Evolutionary conservation across 2,113 vertebrate species (phyloP).

Genomic region (Brachyhypopomus occidentalis): DNA sequence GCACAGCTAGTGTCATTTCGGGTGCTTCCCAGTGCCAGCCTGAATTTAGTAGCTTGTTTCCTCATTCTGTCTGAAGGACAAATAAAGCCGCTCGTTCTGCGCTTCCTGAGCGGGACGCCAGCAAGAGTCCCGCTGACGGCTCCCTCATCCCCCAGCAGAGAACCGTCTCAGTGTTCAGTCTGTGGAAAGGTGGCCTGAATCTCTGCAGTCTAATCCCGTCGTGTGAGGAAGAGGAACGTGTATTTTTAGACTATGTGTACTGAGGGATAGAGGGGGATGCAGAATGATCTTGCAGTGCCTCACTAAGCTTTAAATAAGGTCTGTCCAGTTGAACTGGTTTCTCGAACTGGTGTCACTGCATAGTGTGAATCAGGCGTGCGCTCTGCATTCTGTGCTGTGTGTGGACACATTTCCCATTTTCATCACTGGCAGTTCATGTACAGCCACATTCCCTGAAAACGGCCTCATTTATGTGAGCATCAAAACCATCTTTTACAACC

Average conservation of each 20-base stretch:
- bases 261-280: background rate
- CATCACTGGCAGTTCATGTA: conserved; percentile 24
- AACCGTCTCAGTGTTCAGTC: background rate
- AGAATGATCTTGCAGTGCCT: background rate
- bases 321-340: background rate
- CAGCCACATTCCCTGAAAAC: conserved; percentile 22
- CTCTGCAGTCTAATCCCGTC: background rate
- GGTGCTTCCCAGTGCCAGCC: conserved; percentile 4
- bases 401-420: conserved; percentile 3
- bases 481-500: conserved; percentile 39
- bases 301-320: background rate
- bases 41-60: conserved; percentile 49
- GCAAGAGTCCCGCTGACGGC: background rate
- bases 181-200: background rate
- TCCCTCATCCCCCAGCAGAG: background rate
- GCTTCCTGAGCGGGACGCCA: conserved; percentile 6
- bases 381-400: background rate
- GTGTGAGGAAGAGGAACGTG: background rate
- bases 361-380: background rate
- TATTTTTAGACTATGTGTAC: background rate
- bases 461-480: conserved; percentile 37
- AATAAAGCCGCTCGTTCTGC: conserved; percentile 28
- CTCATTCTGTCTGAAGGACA: conserved; percentile 30
- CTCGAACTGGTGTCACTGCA: background rate
- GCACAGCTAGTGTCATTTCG: conserved; percentile 15